These are phyloP conservation scores for Terrapene triunguis DNA, from an alignment of 2,113 vertebrate species.

Conservation along the genomic window DNA sequence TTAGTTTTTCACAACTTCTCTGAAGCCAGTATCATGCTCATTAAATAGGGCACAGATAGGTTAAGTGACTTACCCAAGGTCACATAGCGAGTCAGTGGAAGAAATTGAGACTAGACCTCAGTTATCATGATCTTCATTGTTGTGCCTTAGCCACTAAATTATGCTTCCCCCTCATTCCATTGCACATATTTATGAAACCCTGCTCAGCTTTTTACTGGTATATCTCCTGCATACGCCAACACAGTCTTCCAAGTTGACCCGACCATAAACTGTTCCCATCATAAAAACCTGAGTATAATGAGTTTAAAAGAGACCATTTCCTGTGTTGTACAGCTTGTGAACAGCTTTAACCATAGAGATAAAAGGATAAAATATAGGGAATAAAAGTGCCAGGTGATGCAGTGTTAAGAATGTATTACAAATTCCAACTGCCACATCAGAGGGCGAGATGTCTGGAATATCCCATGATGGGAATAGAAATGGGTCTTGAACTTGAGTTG, in stretches of 20 bases:
- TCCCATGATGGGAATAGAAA: background rate
- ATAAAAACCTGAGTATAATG: background rate
- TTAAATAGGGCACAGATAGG: background rate
- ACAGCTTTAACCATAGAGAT: background rate
- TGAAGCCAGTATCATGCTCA: rapidly evolving
- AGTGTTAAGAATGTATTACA: background rate
- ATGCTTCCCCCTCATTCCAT: rapidly evolving
- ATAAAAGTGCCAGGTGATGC: background rate
- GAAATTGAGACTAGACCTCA: rapidly evolving
- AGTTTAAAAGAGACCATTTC: background rate
- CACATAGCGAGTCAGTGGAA: background rate
- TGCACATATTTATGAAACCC: background rate
- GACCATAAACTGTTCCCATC: too few species aligned
- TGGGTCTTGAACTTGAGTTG: background rate
- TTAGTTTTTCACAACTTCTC: background rate
- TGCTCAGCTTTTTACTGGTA: rapidly evolving
- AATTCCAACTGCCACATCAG: too few species aligned
- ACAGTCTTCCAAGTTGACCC: background rate
- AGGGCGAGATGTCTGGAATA: background rate
- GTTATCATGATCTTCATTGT: background rate
- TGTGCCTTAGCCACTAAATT: background rate
- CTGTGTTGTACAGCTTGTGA: background rate
- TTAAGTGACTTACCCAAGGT: background rate
- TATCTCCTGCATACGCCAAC: rapidly evolving
- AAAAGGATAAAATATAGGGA: background rate